phyloP scores from a whole-genome alignment of 2,888 invertebrate genomes.

The Chymomyza procnemis region DNA sequence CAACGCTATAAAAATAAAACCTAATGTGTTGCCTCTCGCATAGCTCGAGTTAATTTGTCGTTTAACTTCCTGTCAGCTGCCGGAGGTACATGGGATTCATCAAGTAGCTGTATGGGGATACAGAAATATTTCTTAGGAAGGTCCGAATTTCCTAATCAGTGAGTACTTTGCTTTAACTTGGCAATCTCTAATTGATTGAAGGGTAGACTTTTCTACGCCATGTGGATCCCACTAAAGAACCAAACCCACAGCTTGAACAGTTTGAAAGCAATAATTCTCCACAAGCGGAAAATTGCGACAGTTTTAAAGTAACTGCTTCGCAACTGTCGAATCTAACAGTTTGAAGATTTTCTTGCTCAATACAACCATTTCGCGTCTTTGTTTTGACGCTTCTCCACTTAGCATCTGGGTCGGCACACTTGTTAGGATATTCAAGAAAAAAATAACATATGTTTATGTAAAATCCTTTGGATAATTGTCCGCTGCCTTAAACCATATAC shows the following conservation, averaged over 20 bases:
- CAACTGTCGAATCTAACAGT: too few relatives aligned
- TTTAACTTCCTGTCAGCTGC: constrained; percentile 75
- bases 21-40: constrained; percentile 15
- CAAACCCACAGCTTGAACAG: too few relatives aligned
- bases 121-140: too few relatives aligned
- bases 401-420: neutral
- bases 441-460: constrained; percentile 10
- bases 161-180: too few relatives aligned
- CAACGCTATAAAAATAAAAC: constrained; percentile 54
- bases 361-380: neutral
- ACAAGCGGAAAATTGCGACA: too few relatives aligned
- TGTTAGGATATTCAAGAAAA: neutral
- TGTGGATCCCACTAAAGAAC: too few relatives aligned
- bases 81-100: constrained; percentile 14
- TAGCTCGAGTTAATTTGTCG: constrained; percentile 55
- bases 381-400: constrained; percentile 1
- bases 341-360: too few relatives aligned
- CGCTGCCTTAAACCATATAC: constrained; percentile 1
- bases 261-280: too few relatives aligned
- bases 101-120: neutral
- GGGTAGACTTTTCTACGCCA: too few relatives aligned
- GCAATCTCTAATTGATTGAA: too few relatives aligned
- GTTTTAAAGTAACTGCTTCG: too few relatives aligned
- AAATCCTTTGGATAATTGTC: neutral
- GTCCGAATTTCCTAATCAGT: too few relatives aligned